These are phyloP conservation scores for Zaprionus davidi DNA, from an alignment of 1,140 invertebrate genomes.

Conservation along the genomic window DNA sequence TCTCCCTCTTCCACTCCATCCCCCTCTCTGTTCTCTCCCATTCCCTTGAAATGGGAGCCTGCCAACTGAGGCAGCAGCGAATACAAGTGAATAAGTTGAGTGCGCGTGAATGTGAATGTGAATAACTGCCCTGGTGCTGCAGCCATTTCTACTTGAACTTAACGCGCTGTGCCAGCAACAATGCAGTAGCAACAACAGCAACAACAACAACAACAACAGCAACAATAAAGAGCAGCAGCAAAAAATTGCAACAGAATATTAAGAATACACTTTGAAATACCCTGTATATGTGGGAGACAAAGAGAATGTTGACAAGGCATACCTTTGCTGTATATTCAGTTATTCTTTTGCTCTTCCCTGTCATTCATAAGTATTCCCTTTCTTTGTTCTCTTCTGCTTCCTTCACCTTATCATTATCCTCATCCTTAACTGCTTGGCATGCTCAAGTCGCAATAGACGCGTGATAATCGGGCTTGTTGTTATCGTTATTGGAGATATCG, in stretches of 20 bases:
- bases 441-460: background rate
- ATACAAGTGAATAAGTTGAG: slow-evolving; percentile 27
- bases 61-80: slow-evolving; percentile 20
- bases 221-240: slow-evolving; percentile 1
- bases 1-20: background rate
- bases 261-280: background rate
- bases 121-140: slow-evolving; percentile 21
- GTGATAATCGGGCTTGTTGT: background rate
- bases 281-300: background rate
- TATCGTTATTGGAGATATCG: background rate
- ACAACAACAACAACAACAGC: slow-evolving; percentile 1
- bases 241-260: background rate
- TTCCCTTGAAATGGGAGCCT: slow-evolving; percentile 43
- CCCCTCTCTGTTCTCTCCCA: background rate
- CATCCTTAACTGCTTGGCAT: too few species aligned
- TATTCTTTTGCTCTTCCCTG: too few species aligned
- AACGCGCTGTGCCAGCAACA: slow-evolving; percentile 56
- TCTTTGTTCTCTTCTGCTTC: too few species aligned
- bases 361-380: too few species aligned
- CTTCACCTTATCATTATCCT: too few species aligned
- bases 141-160: slow-evolving; percentile 71
- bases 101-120: slow-evolving; percentile 16
- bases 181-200: slow-evolving; percentile 32
- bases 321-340: too few species aligned
- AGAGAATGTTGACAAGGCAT: background rate